Conservation (phyloP, 2,113 vertebrate species). For the Theristicus caerulescens region DNA sequence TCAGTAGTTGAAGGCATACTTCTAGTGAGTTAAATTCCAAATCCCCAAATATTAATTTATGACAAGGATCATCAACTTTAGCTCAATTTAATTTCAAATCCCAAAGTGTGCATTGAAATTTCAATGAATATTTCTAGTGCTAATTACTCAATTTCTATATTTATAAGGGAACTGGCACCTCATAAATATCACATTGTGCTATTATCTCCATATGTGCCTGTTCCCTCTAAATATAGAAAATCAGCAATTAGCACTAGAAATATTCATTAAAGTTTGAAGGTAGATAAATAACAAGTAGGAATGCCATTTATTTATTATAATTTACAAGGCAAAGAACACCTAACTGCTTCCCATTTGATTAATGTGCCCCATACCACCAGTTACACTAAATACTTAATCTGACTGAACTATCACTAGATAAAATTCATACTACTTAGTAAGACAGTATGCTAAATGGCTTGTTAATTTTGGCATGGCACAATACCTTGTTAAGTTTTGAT, state of each 20-base stretch:
- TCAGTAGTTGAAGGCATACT: neutral
- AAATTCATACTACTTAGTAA: neutral
- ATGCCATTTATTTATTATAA: conserved; percentile 51
- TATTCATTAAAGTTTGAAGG: conserved; percentile 68
- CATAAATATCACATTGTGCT: conserved; percentile 70
- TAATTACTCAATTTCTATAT: conserved; percentile 73
- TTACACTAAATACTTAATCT: neutral
- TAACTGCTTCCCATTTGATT: conserved; percentile 28
- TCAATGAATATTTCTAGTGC: conserved; percentile 59
- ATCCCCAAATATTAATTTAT: conserved; percentile 57
- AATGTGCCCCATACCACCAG: neutral
- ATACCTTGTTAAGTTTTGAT: neutral
- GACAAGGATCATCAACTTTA: conserved; percentile 55
- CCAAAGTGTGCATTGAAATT: conserved; percentile 47
- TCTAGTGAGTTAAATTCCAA: conserved; percentile 6
- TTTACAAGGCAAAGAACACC: conserved; percentile 51
- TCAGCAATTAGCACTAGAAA: conserved; percentile 67
- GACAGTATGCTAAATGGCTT: neutral
- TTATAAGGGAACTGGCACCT: conserved; percentile 65
- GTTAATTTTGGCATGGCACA: neutral
- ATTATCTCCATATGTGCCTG: conserved; percentile 70
- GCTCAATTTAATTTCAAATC: conserved; percentile 61
- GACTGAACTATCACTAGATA: neutral
- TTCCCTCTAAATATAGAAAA: conserved; percentile 69
- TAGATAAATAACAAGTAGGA: conserved; percentile 58